A percentile compares a stretch with the other conserved stretches of the same genome.
phyloP scores from a whole-genome alignment of 1,140 invertebrate genomes.

The Bicyclus anynana region DNA sequence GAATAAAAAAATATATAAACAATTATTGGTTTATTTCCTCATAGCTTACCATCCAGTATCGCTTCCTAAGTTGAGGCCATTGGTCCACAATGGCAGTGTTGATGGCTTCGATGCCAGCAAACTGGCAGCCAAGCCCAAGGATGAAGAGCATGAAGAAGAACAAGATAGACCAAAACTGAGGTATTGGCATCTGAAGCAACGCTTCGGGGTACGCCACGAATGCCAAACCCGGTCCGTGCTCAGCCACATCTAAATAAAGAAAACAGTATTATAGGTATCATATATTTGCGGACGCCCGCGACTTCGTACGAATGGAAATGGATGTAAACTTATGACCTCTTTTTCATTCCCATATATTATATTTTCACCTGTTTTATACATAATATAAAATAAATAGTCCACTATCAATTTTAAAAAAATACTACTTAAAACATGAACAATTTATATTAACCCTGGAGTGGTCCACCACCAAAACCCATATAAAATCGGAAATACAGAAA shows the following conservation, averaged over 20 bases:
- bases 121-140: constrained; percentile 87
- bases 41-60: constrained; percentile 78
- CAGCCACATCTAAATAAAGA: constrained; percentile 72
- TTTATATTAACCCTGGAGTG: too few relatives aligned
- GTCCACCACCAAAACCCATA: too few relatives aligned
- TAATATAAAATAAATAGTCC: too few relatives aligned
- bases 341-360: too few relatives aligned
- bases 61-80: constrained; percentile 81
- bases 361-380: too few relatives aligned
- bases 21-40: too few relatives aligned
- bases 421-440: too few relatives aligned
- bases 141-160: constrained; percentile 93
- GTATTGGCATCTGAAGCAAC: constrained; percentile 85
- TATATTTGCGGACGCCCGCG: not conserved
- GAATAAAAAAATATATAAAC: too few relatives aligned
- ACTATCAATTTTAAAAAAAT: too few relatives aligned
- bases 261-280: not conserved
- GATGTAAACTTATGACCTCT: too few relatives aligned
- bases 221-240: constrained; percentile 86
- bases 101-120: constrained; percentile 89
- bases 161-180: constrained; percentile 87
- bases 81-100: constrained; percentile 86
- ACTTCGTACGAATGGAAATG: too few relatives aligned
- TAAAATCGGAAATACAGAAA: too few relatives aligned
- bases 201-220: constrained; percentile 89